These are phyloP conservation scores for Bubalus kerabau DNA, from an alignment of 2,113 vertebrate species.

Conservation along the genomic window DNA sequence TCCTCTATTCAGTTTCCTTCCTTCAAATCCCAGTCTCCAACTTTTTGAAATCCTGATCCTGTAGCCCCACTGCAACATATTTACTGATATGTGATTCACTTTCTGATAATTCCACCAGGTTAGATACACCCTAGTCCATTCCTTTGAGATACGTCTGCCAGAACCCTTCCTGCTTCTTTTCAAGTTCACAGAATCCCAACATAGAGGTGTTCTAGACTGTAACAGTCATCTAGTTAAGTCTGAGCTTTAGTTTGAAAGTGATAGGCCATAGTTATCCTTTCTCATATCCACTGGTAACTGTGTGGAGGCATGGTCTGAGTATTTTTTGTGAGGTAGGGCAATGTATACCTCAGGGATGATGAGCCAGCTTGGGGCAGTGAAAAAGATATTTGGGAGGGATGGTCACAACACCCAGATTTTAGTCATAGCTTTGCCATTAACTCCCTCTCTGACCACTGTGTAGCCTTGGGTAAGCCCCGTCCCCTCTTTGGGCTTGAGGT, in stretches of 20 bases:
- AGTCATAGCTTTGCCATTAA: neutral
- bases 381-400: neutral
- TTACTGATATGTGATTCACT: neutral
- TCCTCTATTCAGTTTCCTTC: neutral
- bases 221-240: neutral
- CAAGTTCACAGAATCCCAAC: neutral
- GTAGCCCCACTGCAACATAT: neutral
- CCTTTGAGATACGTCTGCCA: neutral
- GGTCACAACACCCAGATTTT: neutral
- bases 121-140: neutral
- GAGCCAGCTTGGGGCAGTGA: neutral
- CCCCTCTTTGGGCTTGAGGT: neutral
- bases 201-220: neutral
- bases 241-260: constrained; percentile 18
- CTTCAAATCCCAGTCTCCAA: neutral
- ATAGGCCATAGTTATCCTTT: neutral
- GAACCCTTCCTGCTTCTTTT: neutral
- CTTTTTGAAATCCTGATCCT: neutral
- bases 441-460: neutral
- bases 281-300: neutral
- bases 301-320: neutral
- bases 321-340: neutral
- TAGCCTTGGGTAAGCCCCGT: constrained; percentile 16
- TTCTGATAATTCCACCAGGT: neutral
- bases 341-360: neutral